Conservation (phyloP, 2,888 invertebrate genomes). For the Geophilus truncorum region DNA sequence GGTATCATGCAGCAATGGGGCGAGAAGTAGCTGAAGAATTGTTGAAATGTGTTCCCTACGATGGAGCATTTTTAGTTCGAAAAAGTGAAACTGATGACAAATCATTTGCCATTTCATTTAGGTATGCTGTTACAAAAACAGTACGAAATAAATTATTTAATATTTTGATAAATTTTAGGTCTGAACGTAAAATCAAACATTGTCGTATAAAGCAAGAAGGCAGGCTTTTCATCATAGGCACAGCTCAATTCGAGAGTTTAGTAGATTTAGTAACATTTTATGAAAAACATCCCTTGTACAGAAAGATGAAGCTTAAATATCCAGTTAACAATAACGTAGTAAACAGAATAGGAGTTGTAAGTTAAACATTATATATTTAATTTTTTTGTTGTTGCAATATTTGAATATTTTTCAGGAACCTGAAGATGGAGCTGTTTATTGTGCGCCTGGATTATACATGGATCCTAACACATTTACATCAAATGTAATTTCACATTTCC, state of each 20-base stretch:
- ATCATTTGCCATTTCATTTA: constrained; percentile 90
- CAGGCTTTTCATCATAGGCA: constrained; percentile 81
- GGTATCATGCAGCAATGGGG: constrained; percentile 80
- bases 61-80: constrained; percentile 92
- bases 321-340: constrained; percentile 74
- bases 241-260: constrained; percentile 90
- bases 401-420: constrained; percentile 43
- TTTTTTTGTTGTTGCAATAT: background rate
- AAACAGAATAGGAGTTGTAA: constrained; percentile 59
- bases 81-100: constrained; percentile 80
- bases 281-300: constrained; percentile 82
- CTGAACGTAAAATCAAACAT: constrained; percentile 91
- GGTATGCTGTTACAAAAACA: constrained; percentile 52
- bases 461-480: constrained; percentile 72
- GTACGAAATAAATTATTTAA: background rate
- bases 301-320: constrained; percentile 78
- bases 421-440: constrained; percentile 45
- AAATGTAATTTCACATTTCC: constrained; percentile 60
- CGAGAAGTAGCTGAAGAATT: constrained; percentile 82
- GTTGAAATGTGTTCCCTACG: constrained; percentile 72
- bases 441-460: constrained; percentile 57
- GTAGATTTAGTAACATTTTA: constrained; percentile 89
- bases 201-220: constrained; percentile 92
- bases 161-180: constrained; percentile 54
- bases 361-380: constrained; percentile 43